Evolutionary conservation across 2,797 vertebrate genomes (phyloP), one percentile per base, ranked within the genome.

Genomic region (Brotula barbata): DNA sequence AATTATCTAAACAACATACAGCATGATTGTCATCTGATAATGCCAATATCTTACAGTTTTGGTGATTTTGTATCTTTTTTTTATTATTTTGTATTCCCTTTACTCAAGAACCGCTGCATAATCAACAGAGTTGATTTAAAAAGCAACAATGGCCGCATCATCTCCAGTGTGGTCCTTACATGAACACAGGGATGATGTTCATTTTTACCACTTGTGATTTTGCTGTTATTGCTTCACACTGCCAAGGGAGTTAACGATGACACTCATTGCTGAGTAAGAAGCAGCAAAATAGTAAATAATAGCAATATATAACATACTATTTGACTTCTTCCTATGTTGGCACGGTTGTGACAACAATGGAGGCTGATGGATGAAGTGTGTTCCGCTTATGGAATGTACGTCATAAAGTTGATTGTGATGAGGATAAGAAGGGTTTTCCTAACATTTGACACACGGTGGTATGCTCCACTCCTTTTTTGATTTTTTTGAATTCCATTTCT

Each of bases 371-470:
- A 36, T 20, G 1, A 48, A 14, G 22, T 48, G 11, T 37, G 11
- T 25, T 42, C 15, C 40, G 7, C 14, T 21, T 43, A 12, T 63
- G 22, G 25, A 21, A 1, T 43, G 11, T 19, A 12, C 10, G 5
- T 48, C 14, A 21, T 34, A 5, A 59, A 9, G n/a, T 9, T 31
- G 36, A 51, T 13, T n/a, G 6, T n/a, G 14, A 7, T n/a, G 25
- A 11, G 19, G 39, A 42, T 28, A 12, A 15, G 17, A 28, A 12
- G 47, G 47, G 15, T 8, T 45, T 44, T 60, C 22, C 21, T 40
- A 31, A 33, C 13, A 12, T 58, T 48, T 25, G 31, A 31, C 56
- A 51, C 34, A 14, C 5, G 17, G 52, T 68, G 28, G 36, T 40
- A 19, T 31, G 21, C 59, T 64, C 1, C 0, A 11, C 9, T 46